A percentile compares a stretch with the other conserved stretches of the same genome.
These are phyloP conservation scores for Galendromus occidentalis DNA, from an alignment of 1,140 invertebrate species.

Conservation along the genomic window DNA sequence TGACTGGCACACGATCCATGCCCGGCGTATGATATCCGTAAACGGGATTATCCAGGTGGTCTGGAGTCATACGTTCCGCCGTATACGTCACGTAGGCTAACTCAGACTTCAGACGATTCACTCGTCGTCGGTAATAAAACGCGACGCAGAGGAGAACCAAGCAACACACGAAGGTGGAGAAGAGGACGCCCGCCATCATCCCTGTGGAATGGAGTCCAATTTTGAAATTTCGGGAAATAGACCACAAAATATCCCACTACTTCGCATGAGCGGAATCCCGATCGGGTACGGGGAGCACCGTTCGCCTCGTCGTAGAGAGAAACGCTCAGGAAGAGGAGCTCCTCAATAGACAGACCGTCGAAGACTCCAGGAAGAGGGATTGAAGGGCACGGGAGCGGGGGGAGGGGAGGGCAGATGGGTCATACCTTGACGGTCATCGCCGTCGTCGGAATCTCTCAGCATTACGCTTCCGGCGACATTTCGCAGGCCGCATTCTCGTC, in stretches of 20 bases:
- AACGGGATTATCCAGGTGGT: conserved; percentile 23
- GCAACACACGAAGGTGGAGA: conserved; percentile 15
- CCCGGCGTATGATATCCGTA: conserved; percentile 15
- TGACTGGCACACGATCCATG: not conserved
- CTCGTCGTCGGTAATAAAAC: conserved; percentile 32
- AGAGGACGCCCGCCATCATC: conserved; percentile 1
- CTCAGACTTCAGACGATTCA: conserved; percentile 58
- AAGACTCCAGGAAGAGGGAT: too few relatives aligned
- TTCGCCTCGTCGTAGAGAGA: too few relatives aligned
- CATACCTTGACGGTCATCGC: not conserved
- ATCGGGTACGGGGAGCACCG: too few relatives aligned
- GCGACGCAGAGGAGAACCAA: conserved; percentile 25
- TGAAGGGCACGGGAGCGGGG: too few relatives aligned
- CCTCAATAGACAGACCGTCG: too few relatives aligned
- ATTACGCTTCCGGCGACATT: not conserved
- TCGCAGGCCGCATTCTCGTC: not conserved
- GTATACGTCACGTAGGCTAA: conserved; percentile 69
- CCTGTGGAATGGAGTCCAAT: not conserved
- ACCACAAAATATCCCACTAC: too few relatives aligned
- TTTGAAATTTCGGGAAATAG: not conserved
- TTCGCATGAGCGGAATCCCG: too few relatives aligned
- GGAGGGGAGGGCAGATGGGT: too few relatives aligned
- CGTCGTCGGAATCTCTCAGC: not conserved
- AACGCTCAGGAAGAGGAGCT: too few relatives aligned
- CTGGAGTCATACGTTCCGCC: conserved; percentile 44